These are phyloP conservation scores for Hylomyscus alleni DNA, from an alignment of 2,797 vertebrate genomes.

Conservation along the genomic window DNA sequence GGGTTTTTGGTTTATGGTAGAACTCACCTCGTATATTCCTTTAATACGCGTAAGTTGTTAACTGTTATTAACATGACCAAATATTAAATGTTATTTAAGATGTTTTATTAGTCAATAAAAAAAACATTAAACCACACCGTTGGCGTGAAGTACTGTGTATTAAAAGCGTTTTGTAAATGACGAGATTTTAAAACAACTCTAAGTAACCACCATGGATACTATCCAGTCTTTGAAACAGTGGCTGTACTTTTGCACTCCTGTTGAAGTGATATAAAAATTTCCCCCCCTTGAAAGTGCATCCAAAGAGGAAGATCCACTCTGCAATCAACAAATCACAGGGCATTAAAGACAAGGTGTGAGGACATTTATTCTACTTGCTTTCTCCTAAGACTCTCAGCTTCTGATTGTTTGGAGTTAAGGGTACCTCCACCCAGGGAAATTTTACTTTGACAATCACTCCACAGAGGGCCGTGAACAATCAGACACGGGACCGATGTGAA, in stretches of 20 bases:
- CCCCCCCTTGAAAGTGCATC: background rate
- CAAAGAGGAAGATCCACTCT: background rate
- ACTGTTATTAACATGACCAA: constrained; percentile 52
- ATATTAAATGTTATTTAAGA: constrained; percentile 60
- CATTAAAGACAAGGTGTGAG: background rate
- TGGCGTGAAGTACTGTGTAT: background rate
- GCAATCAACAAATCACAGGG: background rate
- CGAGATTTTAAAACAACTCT: background rate
- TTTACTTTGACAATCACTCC: background rate
- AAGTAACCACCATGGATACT: background rate
- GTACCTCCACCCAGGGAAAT: background rate
- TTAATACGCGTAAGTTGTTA: background rate
- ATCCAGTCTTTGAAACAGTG: background rate
- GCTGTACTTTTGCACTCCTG: background rate
- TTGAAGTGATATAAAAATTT: background rate
- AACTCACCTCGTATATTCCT: background rate
- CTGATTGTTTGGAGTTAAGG: background rate
- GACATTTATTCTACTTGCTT: background rate
- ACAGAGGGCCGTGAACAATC: background rate
- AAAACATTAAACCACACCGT: background rate
- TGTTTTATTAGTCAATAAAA: constrained; percentile 63
- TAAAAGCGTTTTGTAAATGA: constrained; percentile 24
- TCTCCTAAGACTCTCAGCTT: constrained; percentile 30
- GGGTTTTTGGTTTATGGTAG: background rate
- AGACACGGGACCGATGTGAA: too few species aligned